Percentiles rank a stretch among this genome's conserved stretches.
Conservation (phyloP, 2,797 vertebrate species). For the Sparidentex hasta region DNA sequence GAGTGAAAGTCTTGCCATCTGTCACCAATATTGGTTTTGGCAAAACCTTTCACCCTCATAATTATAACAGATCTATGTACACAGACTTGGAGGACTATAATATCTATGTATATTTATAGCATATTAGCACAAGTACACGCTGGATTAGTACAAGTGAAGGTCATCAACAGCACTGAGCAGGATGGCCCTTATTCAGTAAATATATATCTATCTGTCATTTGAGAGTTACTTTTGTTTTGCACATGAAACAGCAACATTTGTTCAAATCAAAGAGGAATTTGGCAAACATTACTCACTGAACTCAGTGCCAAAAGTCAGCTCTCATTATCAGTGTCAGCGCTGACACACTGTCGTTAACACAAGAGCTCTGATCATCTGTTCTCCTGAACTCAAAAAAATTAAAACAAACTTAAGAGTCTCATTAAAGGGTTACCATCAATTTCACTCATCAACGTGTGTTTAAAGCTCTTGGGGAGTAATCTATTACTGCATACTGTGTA, state of each 20-base stretch:
- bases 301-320: conserved; percentile 36
- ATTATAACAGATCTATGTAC: too few relatives aligned
- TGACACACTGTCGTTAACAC: conserved; percentile 17
- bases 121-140: neutral
- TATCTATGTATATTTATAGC: neutral
- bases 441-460: too few relatives aligned
- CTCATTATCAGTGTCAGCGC: conserved; percentile 31
- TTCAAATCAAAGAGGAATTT: neutral
- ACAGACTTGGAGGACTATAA: neutral
- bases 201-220: neutral
- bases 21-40: neutral
- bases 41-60: neutral
- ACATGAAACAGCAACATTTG: neutral
- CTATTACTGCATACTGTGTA: too few relatives aligned
- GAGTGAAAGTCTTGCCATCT: neutral
- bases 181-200: neutral
- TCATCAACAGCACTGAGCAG: neutral
- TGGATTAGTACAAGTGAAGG: neutral
- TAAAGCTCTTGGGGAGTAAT: too few relatives aligned
- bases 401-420: conserved; percentile 3
- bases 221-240: neutral
- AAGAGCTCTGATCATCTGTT: conserved; percentile 4
- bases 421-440: neutral
- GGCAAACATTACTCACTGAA: conserved; percentile 25
- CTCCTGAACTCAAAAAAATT: neutral